Evolutionary conservation across 2,888 invertebrate species (phyloP).

Genomic region (Tetragonula carbonaria): DNA sequence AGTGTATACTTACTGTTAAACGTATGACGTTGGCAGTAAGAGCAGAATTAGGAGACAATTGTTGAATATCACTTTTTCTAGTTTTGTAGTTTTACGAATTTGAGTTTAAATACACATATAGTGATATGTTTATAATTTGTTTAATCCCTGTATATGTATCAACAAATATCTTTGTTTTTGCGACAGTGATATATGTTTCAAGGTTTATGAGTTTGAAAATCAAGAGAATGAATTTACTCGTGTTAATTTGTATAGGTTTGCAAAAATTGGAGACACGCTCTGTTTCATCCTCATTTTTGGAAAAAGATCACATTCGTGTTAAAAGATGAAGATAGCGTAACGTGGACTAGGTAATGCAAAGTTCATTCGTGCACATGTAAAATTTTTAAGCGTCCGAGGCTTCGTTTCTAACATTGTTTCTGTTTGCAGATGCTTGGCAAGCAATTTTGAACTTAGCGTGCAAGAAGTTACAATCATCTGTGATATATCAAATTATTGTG

Average conservation of each 20-base stretch:
- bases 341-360: conserved; percentile 78
- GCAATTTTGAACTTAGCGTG: conserved; percentile 82
- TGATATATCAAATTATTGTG: conserved; percentile 78
- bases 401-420: neutral
- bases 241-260: conserved; percentile 80
- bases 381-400: neutral
- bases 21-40: too few relatives aligned
- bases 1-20: too few relatives aligned
- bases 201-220: too few relatives aligned
- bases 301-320: conserved; percentile 82
- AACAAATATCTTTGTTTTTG: too few relatives aligned
- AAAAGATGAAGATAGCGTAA: conserved; percentile 79
- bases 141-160: neutral
- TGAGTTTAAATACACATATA: neutral
- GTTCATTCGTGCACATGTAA: neutral
- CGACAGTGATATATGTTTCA: too few relatives aligned
- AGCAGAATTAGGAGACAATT: too few relatives aligned
- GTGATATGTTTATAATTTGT: conserved; percentile 11
- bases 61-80: neutral
- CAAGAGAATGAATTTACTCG: conserved; percentile 23
- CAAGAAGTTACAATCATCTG: conserved; percentile 83
- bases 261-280: conserved; percentile 86
- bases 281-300: conserved; percentile 84
- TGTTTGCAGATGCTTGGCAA: conserved; percentile 77
- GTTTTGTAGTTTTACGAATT: neutral